Evolutionary conservation across 2,797 vertebrate species (phyloP).

Genomic region (Silurus lanzhouensis): DNA sequence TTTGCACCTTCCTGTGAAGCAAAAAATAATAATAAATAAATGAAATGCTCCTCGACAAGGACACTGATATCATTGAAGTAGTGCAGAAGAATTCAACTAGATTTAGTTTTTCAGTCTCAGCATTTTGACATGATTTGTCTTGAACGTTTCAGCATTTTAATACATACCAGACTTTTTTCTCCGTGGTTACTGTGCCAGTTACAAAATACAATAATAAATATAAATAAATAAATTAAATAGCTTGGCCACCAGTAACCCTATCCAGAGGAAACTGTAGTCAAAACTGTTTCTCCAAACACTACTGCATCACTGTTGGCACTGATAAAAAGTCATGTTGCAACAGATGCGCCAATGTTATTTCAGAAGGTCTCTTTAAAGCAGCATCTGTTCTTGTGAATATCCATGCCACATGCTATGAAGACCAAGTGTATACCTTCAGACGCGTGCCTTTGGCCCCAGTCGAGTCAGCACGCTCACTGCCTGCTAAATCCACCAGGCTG

Average conservation of each 20-base stretch:
- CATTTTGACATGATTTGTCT: background rate
- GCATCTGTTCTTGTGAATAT: slow-evolving; percentile 11
- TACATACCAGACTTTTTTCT: background rate
- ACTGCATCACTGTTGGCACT: background rate
- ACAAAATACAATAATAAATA: background rate
- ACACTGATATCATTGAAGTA: background rate
- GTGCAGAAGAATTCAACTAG: background rate
- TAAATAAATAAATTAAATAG: background rate
- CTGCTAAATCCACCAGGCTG: slow-evolving; percentile 95
- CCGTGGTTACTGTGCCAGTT: background rate
- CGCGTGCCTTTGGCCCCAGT: slow-evolving; percentile 96
- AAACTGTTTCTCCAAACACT: background rate
- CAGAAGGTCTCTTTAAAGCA: background rate
- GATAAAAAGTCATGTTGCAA: background rate
- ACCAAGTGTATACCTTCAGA: slow-evolving; percentile 82
- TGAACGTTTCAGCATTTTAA: background rate
- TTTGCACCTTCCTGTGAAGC: slow-evolving; percentile 93
- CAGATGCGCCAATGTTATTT: background rate
- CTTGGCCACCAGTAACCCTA: background rate
- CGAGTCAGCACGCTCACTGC: slow-evolving; percentile 95
- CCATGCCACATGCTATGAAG: background rate
- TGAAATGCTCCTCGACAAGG: background rate
- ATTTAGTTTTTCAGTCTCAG: background rate
- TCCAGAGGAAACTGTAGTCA: background rate
- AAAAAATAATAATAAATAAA: slow-evolving; percentile 48